Evolutionary conservation across 2,797 vertebrate species (phyloP), one percentile per base, ranked within the genome.

Genomic region (Geotrypetes seraphini): DNA sequence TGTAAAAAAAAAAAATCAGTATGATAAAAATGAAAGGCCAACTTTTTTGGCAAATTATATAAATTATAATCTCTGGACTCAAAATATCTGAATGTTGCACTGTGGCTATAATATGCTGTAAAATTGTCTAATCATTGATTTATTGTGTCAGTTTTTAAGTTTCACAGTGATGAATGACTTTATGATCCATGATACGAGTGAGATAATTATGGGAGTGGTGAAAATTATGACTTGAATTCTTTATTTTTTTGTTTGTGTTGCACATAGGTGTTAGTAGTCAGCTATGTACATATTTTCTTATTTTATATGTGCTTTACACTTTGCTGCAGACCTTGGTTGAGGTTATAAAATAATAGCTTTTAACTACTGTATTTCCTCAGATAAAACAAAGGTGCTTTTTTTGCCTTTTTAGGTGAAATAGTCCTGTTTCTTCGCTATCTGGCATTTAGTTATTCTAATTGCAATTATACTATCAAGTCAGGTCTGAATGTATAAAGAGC

Each of bases 171-270:
- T 68, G 51, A 69, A 73, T 58, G 61, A 75, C 42, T 57, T 67
- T 71, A 60, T 77, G 68, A 63, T 71, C 63, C 63, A 69, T 74
- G 77, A 80, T 59, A 47, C 72, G 78, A 78, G 73, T 74, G 58
- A 77, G 73, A 69, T 72, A 78, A 80, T 71, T 54, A 67, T 1
- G 75, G 73, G 73, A 63, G 68, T 79, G 79, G 75, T 75, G 61
- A 82, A 71, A 76, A 82, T 71, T 65, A 83, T 81, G 84, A 90
- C 91, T 90, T 90, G 89, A 91, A 89, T 71, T 73, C 44, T 60
- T 45, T 32, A 31, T 33, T 31, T 60, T 69, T 78, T 63, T 69
- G 71, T 82, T 84, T 75, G 80, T 88, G 83, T 85, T 88, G 86
- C 86, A 85, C 85, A 81, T 85, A 86, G 83, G 69, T 68, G 59